Percentiles rank a stretch among this genome's conserved stretches.
phyloP scores from a whole-genome alignment of 2,797 vertebrate genomes.

The Sus cebifrons region DNA sequence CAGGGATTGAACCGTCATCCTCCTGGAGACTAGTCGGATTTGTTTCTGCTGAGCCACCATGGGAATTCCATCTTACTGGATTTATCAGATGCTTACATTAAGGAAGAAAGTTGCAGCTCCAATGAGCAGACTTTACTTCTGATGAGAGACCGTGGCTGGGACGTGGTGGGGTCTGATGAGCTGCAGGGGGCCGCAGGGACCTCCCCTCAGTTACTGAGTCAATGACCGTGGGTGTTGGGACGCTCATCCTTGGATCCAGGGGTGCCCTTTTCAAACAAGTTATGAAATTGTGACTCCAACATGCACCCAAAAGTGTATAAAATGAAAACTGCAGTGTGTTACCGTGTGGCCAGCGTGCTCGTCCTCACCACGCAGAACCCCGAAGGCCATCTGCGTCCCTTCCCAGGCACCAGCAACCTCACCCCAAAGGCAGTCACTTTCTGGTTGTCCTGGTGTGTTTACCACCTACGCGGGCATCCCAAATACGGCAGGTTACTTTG shows the following conservation, averaged over 20 bases:
- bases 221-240: fast-evolving
- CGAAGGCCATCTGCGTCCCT: fast-evolving
- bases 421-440: no score
- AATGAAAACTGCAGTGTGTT: neutral
- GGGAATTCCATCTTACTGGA: neutral
- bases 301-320: fast-evolving
- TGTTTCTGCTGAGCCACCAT: no score
- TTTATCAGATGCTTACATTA: neutral
- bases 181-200: neutral
- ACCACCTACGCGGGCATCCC: neutral
- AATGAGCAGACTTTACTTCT: neutral
- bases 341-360: fast-evolving
- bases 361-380: neutral
- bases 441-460: neutral
- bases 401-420: fast-evolving
- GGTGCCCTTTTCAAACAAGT: neutral
- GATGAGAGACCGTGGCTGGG: neutral
- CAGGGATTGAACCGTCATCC: no score
- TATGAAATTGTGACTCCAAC: neutral
- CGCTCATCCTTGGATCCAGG: fast-evolving
- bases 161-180: fast-evolving
- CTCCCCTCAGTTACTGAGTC: neutral
- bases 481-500: neutral
- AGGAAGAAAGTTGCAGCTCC: neutral
- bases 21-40: no score